A percentile compares a stretch with the other conserved stretches of the same genome.
Evolutionary conservation across 2,797 vertebrate species (phyloP).

Genomic region (Pelodytes ibericus): DNA sequence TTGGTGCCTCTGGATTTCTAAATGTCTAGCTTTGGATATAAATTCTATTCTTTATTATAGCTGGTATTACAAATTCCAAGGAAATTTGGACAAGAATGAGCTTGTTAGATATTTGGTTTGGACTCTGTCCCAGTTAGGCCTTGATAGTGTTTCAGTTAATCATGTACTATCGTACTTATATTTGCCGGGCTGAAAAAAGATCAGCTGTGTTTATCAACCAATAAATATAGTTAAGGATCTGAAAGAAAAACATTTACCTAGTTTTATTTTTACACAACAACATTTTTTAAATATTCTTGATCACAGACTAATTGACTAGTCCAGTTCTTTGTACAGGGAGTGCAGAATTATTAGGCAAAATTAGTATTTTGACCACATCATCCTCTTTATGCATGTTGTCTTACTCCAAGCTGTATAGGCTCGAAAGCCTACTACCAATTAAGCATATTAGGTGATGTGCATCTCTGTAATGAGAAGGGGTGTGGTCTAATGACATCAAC

Average conservation of each 20-base stretch:
- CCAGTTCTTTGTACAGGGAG: too few relatives aligned
- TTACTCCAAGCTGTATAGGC: too few relatives aligned
- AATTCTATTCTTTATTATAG: constrained; percentile 27
- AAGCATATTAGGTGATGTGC: too few relatives aligned
- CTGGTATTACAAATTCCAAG: constrained; percentile 29
- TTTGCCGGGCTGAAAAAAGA: background rate
- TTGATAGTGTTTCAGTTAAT: constrained; percentile 18
- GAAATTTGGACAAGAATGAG: constrained; percentile 42
- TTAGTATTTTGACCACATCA: too few relatives aligned
- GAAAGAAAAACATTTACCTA: background rate
- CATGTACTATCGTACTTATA: constrained; percentile 23
- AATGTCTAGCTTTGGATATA: background rate
- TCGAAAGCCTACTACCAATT: too few relatives aligned
- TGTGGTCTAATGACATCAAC: too few relatives aligned
- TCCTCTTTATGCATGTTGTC: too few relatives aligned
- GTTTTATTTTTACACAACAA: background rate
- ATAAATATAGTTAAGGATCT: background rate
- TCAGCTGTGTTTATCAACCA: background rate
- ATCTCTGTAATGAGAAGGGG: too few relatives aligned
- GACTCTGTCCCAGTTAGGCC: constrained; percentile 34
- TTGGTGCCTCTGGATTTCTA: background rate
- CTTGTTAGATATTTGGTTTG: constrained; percentile 36
- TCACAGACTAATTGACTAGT: background rate
- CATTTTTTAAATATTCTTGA: background rate
- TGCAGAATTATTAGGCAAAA: too few relatives aligned